Conservation (phyloP, 2,113 vertebrate genomes). For the Nannospalax galili region DNA sequence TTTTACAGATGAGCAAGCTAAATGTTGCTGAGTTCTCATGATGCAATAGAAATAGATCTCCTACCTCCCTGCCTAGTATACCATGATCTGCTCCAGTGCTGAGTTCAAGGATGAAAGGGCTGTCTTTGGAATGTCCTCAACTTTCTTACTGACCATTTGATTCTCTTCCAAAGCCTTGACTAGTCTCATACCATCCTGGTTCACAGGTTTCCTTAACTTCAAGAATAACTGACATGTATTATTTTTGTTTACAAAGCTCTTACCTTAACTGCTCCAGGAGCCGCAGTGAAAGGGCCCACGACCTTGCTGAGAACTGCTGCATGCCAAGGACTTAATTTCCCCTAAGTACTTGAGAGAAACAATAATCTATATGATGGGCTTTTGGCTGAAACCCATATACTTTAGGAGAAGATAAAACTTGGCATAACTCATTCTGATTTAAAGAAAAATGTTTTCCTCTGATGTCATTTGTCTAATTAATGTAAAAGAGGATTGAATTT, state of each 20-base stretch:
- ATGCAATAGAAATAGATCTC: no score
- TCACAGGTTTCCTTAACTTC: constrained; percentile 42
- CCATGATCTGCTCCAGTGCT: not conserved
- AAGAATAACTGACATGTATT: constrained; percentile 64
- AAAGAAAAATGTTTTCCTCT: constrained; percentile 81
- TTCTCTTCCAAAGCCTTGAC: not conserved
- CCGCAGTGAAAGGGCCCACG: constrained; percentile 63
- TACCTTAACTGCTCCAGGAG: constrained; percentile 66
- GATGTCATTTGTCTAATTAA: constrained; percentile 78
- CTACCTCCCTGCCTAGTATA: not conserved
- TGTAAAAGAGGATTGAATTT: constrained; percentile 62
- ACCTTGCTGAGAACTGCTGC: constrained; percentile 79
- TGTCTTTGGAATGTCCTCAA: not conserved
- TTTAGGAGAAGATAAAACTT: constrained; percentile 79
- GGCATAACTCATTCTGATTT: constrained; percentile 77
- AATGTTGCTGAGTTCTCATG: not conserved
- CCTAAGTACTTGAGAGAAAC: constrained; percentile 85
- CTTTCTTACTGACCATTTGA: not conserved
- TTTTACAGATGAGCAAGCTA: not conserved
- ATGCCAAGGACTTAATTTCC: constrained; percentile 86
- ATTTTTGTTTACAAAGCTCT: constrained; percentile 71
- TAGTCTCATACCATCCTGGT: not conserved
- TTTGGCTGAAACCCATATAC: constrained; percentile 80
- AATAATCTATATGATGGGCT: constrained; percentile 76
- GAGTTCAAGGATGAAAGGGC: not conserved